Evolutionary conservation across 2,113 vertebrate genomes (phyloP).

Genomic region (Taxidea taxus): DNA sequence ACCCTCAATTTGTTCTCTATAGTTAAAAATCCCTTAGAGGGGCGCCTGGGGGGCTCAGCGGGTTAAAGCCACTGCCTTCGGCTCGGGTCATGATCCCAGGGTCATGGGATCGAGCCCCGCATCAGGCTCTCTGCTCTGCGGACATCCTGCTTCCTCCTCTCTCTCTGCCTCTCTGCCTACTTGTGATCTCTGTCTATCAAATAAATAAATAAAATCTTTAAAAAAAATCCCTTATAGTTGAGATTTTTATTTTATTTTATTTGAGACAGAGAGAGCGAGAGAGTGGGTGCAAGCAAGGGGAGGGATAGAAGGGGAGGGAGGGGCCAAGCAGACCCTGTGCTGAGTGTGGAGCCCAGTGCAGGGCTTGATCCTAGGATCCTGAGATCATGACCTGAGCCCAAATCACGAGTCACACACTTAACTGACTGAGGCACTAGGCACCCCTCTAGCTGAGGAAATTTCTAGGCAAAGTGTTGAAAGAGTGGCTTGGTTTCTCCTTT

Average conservation of each 20-base stretch:
- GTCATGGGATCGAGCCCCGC: too few relatives aligned
- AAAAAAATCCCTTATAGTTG: background rate
- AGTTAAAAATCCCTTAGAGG: background rate
- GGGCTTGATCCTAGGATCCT: background rate
- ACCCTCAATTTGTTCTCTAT: background rate
- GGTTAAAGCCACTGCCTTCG: too few relatives aligned
- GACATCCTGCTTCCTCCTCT: too few relatives aligned
- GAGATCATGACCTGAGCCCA: background rate
- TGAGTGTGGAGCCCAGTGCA: background rate
- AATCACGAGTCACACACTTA: background rate
- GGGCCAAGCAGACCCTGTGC: background rate
- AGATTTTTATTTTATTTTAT: background rate
- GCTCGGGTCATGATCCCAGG: too few relatives aligned
- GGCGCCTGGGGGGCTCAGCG: too few relatives aligned
- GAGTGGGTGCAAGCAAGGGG: background rate
- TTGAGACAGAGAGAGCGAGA: background rate
- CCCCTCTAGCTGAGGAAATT: background rate
- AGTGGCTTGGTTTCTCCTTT: background rate
- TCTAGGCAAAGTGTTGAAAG: background rate
- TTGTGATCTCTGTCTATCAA: too few relatives aligned
- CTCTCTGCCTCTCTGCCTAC: too few relatives aligned
- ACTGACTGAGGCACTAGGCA: background rate
- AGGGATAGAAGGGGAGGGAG: background rate
- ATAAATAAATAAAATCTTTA: too few relatives aligned
- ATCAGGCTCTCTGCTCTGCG: too few relatives aligned